Evolutionary conservation across 2,113 vertebrate genomes (phyloP), one percentile per base, ranked within the genome.

Genomic region (Propithecus coquereli): DNA sequence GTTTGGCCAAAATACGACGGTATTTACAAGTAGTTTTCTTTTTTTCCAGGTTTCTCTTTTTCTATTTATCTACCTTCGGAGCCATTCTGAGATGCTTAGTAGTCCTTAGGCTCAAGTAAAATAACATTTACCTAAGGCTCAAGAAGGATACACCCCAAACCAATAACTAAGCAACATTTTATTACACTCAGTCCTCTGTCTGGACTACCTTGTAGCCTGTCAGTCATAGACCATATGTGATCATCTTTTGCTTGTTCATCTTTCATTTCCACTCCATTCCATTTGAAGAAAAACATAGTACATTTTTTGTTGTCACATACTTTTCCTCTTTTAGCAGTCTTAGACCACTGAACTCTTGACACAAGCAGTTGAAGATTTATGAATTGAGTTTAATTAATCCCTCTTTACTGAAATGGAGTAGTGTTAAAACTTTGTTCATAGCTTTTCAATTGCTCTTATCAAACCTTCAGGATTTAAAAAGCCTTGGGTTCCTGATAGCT

Each of bases 301-400:
- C 20, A n/a, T 54, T 94, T 96, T 79, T 54, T 92, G 90, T 57
- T 66, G 10, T 80, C 17, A 50, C 6, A 20, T 83, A 63, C 14
- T 52, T 93, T 70, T n/a, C 11, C 37, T 43, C 27, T 27, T 40
- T n/a, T 84, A 85, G n/a, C 10, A 81, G 32, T 81, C 16, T 37
- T 92, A 92, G 79, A 94, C 30, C 54, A 54, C 23, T 79, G 50
- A 88, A 47, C 63, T 59, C 93, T 71, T 61, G 80, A 95, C 71
- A 90, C 2, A 94, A 77, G 30, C 4, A 91, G 37, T 32, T 43
- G 6, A 93, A 95, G 37, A 66, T 87, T 87, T 74, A 89, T 40
- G 40, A 84, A 96, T 70, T 73, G 45, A 91, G 32, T 81, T 94
- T 95, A 97, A 97, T 90, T 94, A 95, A 95, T 88, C n/a, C 10